Evolutionary conservation across 2,797 vertebrate genomes (phyloP), one percentile per base, ranked within the genome.

Genomic region (Ataeniobius toweri): DNA sequence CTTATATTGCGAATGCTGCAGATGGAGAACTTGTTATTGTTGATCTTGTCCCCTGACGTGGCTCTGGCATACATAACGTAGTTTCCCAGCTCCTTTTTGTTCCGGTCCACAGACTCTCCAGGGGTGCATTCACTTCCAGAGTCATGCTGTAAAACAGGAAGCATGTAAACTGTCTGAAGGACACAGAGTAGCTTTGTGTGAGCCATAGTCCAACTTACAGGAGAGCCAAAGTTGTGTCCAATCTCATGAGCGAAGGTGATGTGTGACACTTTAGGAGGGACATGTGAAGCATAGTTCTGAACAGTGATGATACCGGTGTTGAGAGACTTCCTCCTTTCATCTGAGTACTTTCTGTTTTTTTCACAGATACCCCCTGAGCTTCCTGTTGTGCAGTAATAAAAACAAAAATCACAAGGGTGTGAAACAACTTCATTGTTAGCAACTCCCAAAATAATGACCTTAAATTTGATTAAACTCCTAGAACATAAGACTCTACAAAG

Each of bases 301-400:
- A 99, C 98, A n/a, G 98, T 99, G 91, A 99, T 98, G 90, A 99
- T 99, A 73, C 98, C 98, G 13, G 98, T 99, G 95, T 99, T 99
- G 81, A 99, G 92, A 80, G 98, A 99, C 90, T 99, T 99, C 94
- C 89, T 97, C 94, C 97, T 99, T 1, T 96, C 96, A 80, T 99
- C 98, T 0, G 97, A 97, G 90, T 98, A 99, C 2, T 96, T 90
- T 80, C 96, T 99, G 86, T 91, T 97, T 90, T 94, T 98, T 79
- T 99, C 98, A 95, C 98, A 99, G 90, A 99, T 99, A 69, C 98
- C 98, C 63, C 98, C 98, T 56, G 98, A 98, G 91, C 97, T 98
- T 84, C 97, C 98, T 99, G 91, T 48, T 71, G 85, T 36, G 79
- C 83, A 4, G 77, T 12, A 46, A 76, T 5, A 44, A 48, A 26